phyloP scores from a whole-genome alignment of 2,888 invertebrate species.

The Dicyrtoma fusca region DNA sequence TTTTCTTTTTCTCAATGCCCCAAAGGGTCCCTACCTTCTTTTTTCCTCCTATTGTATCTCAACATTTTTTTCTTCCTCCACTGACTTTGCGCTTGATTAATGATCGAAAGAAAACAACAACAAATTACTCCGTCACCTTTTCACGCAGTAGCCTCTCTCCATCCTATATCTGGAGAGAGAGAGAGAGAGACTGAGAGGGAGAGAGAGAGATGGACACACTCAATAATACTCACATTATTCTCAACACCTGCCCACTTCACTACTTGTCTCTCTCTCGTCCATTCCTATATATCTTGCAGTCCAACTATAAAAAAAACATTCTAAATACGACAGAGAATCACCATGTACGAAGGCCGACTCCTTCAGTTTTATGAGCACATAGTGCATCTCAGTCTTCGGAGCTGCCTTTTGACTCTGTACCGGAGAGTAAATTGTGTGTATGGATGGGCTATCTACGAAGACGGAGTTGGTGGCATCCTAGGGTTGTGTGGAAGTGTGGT shows the following conservation, averaged over 20 bases:
- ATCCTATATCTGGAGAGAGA: slow-evolving; percentile 39
- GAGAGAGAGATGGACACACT: slow-evolving; percentile 47
- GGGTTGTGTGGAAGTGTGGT: no score
- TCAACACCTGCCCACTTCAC: slow-evolving; percentile 50
- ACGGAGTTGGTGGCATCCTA: no score
- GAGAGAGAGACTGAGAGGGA: slow-evolving; percentile 42
- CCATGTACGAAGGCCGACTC: no score
- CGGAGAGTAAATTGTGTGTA: no score
- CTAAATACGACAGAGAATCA: background rate
- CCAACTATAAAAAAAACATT: slow-evolving; percentile 11
- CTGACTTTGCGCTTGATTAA: slow-evolving; percentile 57
- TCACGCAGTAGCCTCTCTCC: slow-evolving; percentile 47
- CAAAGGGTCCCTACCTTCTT: slow-evolving; percentile 42
- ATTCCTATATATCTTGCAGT: background rate
- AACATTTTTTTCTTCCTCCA: slow-evolving; percentile 38
- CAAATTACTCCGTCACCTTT: slow-evolving; percentile 56
- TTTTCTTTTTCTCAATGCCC: slow-evolving; percentile 45
- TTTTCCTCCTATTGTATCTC: slow-evolving; percentile 20
- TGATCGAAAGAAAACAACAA: slow-evolving; percentile 56
- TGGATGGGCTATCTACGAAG: no score
- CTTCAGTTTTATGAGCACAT: background rate
- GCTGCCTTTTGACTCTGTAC: no score
- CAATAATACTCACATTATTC: slow-evolving; percentile 53
- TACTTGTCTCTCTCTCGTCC: slow-evolving; percentile 8
- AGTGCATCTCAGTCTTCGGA: background rate